These are phyloP conservation scores for Peromyscus nudipes DNA, from an alignment of 2,797 vertebrate species.

Conservation along the genomic window DNA sequence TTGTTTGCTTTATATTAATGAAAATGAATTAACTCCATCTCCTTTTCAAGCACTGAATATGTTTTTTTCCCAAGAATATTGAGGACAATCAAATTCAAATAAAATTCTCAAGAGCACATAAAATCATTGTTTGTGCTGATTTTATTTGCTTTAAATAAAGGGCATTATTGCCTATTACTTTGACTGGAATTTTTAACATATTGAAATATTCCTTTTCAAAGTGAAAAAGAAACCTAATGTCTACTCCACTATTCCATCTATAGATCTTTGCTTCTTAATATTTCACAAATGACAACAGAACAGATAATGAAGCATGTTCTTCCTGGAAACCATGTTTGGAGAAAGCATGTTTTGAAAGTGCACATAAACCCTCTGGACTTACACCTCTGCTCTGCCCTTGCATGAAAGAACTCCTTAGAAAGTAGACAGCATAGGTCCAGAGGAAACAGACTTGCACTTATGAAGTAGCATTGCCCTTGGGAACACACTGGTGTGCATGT, in stretches of 20 bases:
- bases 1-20: background rate
- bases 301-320: accelerated
- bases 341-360: background rate
- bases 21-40: background rate
- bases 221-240: accelerated
- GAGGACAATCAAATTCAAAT: constrained; percentile 50
- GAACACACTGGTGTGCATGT: background rate
- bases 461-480: background rate
- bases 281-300: background rate
- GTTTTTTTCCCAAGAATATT: background rate
- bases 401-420: background rate
- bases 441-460: accelerated
- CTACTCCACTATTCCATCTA: no score
- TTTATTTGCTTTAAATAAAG: background rate
- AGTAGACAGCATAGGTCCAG: background rate
- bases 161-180: background rate
- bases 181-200: background rate
- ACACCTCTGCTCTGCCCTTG: background rate
- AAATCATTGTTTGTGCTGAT: constrained; percentile 17
- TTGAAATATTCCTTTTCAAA: background rate
- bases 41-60: background rate
- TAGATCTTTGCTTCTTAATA: background rate
- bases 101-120: constrained; percentile 16
- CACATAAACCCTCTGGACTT: accelerated
- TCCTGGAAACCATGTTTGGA: background rate